Conservation (phyloP, 2,113 vertebrate species). For the Poeciliopsis retropinna region DNA sequence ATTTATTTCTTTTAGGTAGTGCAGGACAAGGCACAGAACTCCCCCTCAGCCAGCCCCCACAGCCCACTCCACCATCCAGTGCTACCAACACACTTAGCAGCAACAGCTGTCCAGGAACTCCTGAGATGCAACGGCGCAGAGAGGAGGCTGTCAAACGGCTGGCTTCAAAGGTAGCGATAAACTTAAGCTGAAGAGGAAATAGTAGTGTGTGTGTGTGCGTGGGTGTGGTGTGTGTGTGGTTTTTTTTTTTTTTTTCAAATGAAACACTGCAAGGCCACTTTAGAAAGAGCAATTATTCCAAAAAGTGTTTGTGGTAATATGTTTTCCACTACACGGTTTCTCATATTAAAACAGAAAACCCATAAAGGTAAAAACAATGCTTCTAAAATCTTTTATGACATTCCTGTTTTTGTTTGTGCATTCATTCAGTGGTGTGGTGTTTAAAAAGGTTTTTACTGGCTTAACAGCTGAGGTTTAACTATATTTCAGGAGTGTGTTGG, state of each 20-base stretch:
- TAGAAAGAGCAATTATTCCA: background rate
- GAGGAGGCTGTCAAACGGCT: constrained; percentile 88
- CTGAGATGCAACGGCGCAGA: constrained; percentile 80
- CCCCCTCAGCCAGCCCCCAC: constrained; percentile 85
- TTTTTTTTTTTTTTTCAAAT: no score
- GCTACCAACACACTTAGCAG: constrained; percentile 70
- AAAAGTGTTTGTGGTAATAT: background rate
- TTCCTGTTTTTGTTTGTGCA: background rate
- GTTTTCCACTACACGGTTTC: background rate
- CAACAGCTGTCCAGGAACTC: constrained; percentile 70
- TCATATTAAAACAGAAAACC: background rate
- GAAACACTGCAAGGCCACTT: background rate
- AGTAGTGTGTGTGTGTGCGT: no score
- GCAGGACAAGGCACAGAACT: constrained; percentile 81
- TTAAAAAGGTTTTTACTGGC: background rate
- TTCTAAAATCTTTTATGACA: background rate
- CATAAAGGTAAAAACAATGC: background rate
- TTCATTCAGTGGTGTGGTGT: background rate
- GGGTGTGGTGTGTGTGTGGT: no score
- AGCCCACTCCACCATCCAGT: constrained; percentile 75
- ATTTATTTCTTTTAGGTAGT: constrained; percentile 70
- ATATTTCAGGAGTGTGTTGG: background rate
- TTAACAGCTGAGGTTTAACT: background rate
- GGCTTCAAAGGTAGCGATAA: constrained; percentile 86
- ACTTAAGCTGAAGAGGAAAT: background rate